These are phyloP conservation scores for Drosophila arawakana DNA, from an alignment of 1,140 invertebrate species.

Conservation along the genomic window DNA sequence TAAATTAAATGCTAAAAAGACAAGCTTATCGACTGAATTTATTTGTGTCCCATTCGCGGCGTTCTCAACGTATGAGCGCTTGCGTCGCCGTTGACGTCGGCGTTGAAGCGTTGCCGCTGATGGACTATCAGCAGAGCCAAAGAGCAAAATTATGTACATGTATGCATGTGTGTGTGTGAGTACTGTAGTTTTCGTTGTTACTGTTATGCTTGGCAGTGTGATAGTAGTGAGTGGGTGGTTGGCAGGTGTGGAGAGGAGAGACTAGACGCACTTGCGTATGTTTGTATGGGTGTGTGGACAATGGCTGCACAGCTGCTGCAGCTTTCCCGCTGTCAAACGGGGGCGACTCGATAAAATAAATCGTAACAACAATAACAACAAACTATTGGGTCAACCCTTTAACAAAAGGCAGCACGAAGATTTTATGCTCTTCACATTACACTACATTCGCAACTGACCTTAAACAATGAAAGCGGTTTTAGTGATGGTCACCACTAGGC, in stretches of 20 bases:
- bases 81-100: conserved; percentile 17
- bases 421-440: neutral
- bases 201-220: conserved; percentile 24
- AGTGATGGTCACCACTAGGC: too few species aligned
- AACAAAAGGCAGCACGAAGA: neutral
- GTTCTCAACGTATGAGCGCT: conserved; percentile 1
- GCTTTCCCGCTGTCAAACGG: conserved; percentile 43
- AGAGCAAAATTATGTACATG: conserved; percentile 24
- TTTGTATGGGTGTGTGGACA: neutral
- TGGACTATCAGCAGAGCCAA: conserved; percentile 22
- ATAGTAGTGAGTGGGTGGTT: neutral
- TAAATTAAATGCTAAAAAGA: conserved; percentile 55
- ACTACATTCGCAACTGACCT: neutral
- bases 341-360: conserved; percentile 51
- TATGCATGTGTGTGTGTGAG: neutral
- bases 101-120: conserved; percentile 43
- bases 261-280: neutral
- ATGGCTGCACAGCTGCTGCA: conserved; percentile 40
- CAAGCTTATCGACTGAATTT: conserved; percentile 51
- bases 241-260: neutral
- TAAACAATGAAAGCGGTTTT: neutral
- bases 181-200: conserved; percentile 17
- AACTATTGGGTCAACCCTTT: conserved; percentile 10
- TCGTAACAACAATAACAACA: conserved; percentile 8
- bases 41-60: conserved; percentile 25